Base-by-base conservation (phyloP, 2,797 vertebrate species). In the Paramormyrops hopkinsi region DNA sequence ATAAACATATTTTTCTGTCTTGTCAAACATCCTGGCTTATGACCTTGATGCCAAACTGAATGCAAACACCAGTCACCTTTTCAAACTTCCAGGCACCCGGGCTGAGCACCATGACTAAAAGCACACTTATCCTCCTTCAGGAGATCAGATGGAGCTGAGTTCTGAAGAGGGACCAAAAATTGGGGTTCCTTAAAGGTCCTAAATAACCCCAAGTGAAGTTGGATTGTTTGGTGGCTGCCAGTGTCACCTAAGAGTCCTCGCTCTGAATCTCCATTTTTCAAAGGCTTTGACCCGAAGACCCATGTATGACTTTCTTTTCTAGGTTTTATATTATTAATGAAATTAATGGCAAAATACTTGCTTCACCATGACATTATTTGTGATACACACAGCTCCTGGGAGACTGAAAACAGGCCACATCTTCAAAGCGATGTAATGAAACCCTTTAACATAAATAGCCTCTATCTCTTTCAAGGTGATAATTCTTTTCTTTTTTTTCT, bases 341-440 rank as follows among this genome's bases (percentile, higher is more conserved):
- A 44, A 44, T 79, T 62, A 85, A 89, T 89, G 54, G 56, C 50
- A 86, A 86, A 62, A 29, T 62, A 89, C 65, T 51, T 89, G 88
- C 51, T 46, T 65, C 25, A 41, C 83, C 44, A 86, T 73, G 62
- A 89, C 46, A 86, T 59, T 86, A 37, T 86, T 84, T 84, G 65
- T 22, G 29, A 86, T 62, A 41, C 37, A 62, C 46, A 79, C 62
- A 76, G 19, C n/a, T 86, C 84, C 62, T 86, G 89, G 84, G 73
- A 19, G 29, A 65, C 73, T 46, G 19, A 79, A 79, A 79, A 44
- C 37, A 79, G 73, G 73, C 37, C 37, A 44, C 73, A 79, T 79
- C 73, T 79, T 79, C 73, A 79, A 44, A 22, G 29, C 54, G 2
- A 14, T 33, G 54, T 19, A 86, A 86, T 29, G 46, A 44, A 44